These are phyloP conservation scores for Tenebrosternarchus preto DNA, from an alignment of 2,113 vertebrate genomes.

Conservation along the genomic window DNA sequence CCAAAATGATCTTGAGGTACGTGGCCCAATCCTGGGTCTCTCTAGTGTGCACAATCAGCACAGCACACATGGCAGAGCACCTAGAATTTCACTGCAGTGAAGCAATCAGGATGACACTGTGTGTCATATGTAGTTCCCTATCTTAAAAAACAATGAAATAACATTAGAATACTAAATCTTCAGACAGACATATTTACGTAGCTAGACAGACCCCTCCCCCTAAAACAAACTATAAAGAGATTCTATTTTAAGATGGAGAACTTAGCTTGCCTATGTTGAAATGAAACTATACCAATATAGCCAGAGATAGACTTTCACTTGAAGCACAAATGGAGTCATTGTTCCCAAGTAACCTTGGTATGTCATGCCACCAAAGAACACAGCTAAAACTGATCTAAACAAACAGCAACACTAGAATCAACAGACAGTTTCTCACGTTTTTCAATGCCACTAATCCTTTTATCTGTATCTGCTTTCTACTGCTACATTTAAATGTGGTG, in stretches of 20 bases:
- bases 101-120: not conserved
- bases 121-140: not conserved
- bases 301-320: not conserved
- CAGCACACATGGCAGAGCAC: slow-evolving; percentile 44
- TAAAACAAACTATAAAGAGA: not conserved
- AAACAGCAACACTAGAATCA: not conserved
- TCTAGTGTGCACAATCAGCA: slow-evolving; percentile 69
- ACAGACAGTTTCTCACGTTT: not conserved
- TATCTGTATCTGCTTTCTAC: not conserved
- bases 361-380: not conserved
- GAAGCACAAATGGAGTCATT: slow-evolving; percentile 27
- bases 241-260: slow-evolving; percentile 9
- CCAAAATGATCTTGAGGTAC: slow-evolving; percentile 70
- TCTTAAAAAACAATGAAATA: not conserved
- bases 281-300: slow-evolving; percentile 17
- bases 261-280: not conserved
- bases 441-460: not conserved
- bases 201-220: not conserved
- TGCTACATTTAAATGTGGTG: not conserved
- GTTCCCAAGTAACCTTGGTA: slow-evolving; percentile 27
- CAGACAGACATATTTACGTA: not conserved
- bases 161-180: not conserved
- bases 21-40: slow-evolving; percentile 74
- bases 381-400: not conserved
- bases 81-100: slow-evolving; percentile 48